Evolutionary conservation across 2,113 vertebrate genomes (phyloP), one percentile per base, ranked within the genome.

Genomic region (Antechinus stuartii): DNA sequence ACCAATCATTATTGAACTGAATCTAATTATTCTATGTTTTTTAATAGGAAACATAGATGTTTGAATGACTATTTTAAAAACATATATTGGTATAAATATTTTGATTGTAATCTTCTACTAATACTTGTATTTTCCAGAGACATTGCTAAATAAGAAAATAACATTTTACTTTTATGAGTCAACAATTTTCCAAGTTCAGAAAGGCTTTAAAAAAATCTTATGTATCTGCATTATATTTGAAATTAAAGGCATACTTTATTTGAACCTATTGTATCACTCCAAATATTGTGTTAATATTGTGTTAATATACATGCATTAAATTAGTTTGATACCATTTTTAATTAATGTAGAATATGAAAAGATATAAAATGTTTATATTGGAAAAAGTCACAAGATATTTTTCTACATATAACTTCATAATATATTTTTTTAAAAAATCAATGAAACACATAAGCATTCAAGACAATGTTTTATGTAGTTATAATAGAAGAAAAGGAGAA

Each of bases 211-310:
- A 90, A 68, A 22, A 14, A 35, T 4, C 2, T 6, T 1, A 0
- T 68, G 3, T 93, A 1, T 91, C 55, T 76, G 90, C 54, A 90
- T 57, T 27, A 92, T 93, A 27, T n/a, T 90, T 46, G 90, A 93
- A 95, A 94, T 91, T 92, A 68, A 16, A 90, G 95, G 93, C 93
- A 90, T 30, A 91, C 89, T 93, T 96, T 93, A 35, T 90, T 9
- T 95, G 12, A 94, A 46, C 0, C 54, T 35, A n/a, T 76, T 0
- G 47, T 0, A 30, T 95, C 11, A 53, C 90, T 54, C 42, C 24
- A 61, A 27, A 68, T n/a, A 8, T 91, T 96, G 92, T 54, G 57
- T 56, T 95, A 27, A 68, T n/a, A 8, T 91, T 96, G 92, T 54
- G 57, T 56, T 95, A 91, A 47, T 2, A 95, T n/a, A 9, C 22